Conservation (phyloP, 2,888 invertebrate genomes). For the Dolichopus griseipennis region DNA sequence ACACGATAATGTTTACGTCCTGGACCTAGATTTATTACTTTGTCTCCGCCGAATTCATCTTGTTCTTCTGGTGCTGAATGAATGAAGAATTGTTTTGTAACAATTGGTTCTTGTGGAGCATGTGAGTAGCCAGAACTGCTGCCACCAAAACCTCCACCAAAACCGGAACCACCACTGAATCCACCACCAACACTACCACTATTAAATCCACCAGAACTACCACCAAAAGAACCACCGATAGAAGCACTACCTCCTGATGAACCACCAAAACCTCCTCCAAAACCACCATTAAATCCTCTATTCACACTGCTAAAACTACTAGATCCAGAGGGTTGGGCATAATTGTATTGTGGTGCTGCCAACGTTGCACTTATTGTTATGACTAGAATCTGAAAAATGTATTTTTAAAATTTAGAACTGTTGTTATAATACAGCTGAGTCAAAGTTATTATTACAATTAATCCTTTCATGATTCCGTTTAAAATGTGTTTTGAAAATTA, state of each 20-base stretch:
- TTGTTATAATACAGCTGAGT: not conserved
- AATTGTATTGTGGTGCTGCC: slow-evolving; percentile 9
- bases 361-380: not conserved
- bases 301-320: not conserved
- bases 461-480: too few species aligned
- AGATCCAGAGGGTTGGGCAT: not conserved
- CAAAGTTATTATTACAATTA: too few species aligned
- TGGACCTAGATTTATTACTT: slow-evolving; percentile 38
- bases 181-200: slow-evolving; percentile 11
- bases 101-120: slow-evolving; percentile 20
- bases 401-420: too few species aligned
- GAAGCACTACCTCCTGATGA: not conserved
- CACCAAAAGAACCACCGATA: not conserved
- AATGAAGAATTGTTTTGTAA: slow-evolving; percentile 41
- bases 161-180: slow-evolving; percentile 19
- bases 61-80: slow-evolving; percentile 42
- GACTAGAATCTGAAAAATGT: not conserved
- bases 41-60: slow-evolving; percentile 35
- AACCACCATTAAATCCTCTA: slow-evolving; percentile 7
- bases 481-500: too few species aligned
- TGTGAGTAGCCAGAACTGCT: slow-evolving; percentile 9
- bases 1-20: slow-evolving; percentile 42
- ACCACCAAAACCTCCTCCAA: not conserved
- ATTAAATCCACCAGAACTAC: slow-evolving; percentile 22
- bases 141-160: slow-evolving; percentile 17